Evolutionary conservation across 2,888 invertebrate genomes (phyloP), one percentile per base, ranked within the genome.

Genomic region (Nycteola revayana): DNA sequence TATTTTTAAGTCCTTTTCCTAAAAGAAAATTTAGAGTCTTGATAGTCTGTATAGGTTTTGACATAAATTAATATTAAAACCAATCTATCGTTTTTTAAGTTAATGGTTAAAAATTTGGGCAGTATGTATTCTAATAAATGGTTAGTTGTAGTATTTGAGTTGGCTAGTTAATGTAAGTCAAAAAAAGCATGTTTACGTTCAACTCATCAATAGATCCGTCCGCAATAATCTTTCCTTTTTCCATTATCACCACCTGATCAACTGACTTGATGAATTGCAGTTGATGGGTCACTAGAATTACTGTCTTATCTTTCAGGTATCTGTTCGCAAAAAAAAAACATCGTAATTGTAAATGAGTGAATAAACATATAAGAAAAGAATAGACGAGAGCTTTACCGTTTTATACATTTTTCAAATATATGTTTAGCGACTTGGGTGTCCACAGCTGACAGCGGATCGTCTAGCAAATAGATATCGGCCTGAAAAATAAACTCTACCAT

Each of bases 261-360:
- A 92, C 93, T 22, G 90, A 85, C 55, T 92, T 92, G 5, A 94
- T 81, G 53, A 94, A 95, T 69, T 96, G 96, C 30, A 96, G 75
- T 69, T 96, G 96, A 83, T 97, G 96, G 0, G 96, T 96, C 2
- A 95, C 93, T 34, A 96, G 78, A 28, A 96, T 89, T 0, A 94
- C 91, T 5, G 94, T 93, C 68, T 94, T 93, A n/a, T 90, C 89
- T 24, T 86, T 86, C 35, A 96, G 74, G 55, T 89, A 85, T 43
- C 87, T 88, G 32, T 26, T 44, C 33, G 14, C 18, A 32, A 10
- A 40, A 26, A 23, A 8, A 8, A 25, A n/a, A n/a, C n/a, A n/a
- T n/a, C n/a, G n/a, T n/a, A n/a, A n/a, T n/a, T n/a, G n/a, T n/a
- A n/a, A n/a, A n/a, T n/a, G n/a, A n/a, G n/a, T n/a, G n/a, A n/a